Evolutionary conservation across 2,113 vertebrate genomes (phyloP), one percentile per base, ranked within the genome.

Genomic region (Malurus alboscapulatus): DNA sequence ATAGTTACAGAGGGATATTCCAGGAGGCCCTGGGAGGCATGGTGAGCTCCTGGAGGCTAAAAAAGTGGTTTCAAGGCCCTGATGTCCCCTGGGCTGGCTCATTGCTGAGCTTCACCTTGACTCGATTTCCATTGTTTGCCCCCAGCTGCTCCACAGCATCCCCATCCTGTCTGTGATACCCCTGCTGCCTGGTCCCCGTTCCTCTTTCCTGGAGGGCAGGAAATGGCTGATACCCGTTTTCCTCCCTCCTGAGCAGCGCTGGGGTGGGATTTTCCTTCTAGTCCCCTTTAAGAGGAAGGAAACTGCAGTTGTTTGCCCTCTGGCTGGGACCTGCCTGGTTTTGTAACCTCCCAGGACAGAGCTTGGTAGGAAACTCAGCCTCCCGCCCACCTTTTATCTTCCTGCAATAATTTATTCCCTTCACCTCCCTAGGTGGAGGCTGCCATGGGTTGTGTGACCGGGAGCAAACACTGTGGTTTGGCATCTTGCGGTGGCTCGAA

Each of bases 81-180:
- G 2, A 6, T 59, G 58, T 36, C 75, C 42, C 36, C 67, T 57
- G 6, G 30, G 20, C 25, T 55, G 66, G 34, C 17, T 48, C 29
- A 6, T 17, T 11, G 50, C 20, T 54, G 72, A 73, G n/a, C 42
- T 51, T 88, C 44, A 40, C 48, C 61, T 84, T 3, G 14, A 7
- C 34, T 83, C 38, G 38, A 38, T 38, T 38, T 54, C 3, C 17
- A 1, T 2, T 82, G 83, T 83, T 76, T 30, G 36, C 25, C 4
- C 0, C 17, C 47, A 50, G 62, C 54, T 5, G 1, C 59, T 45
- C 62, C 18, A 1, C 10, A 2, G 1, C 7, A 2, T 50, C 59
- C 32, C 67, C 21, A 2, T 79, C 75, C 57, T 51, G 47, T 6
- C 30, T 0, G 1, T 62, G 71, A 44, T 57, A 25, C 21, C 71